phyloP scores from a whole-genome alignment of 2,113 vertebrate species.

The Indri indri region DNA sequence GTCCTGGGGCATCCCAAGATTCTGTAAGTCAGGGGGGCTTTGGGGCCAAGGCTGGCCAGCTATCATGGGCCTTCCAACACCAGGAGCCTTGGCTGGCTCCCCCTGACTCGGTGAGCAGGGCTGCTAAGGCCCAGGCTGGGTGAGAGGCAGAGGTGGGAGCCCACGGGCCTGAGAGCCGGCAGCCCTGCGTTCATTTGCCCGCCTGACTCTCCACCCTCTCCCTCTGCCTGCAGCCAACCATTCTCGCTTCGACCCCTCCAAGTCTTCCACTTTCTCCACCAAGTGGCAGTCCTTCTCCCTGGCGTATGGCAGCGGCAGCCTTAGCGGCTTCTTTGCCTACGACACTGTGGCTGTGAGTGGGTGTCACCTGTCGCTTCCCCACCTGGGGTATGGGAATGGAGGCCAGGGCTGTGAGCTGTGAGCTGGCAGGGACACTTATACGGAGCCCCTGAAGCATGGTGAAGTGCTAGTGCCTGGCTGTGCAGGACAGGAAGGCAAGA shows the following conservation, averaged over 20 bases:
- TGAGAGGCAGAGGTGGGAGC: background rate
- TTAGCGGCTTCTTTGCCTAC: slow-evolving; percentile 76
- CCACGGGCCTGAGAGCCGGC: background rate
- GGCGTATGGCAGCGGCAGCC: slow-evolving; percentile 81
- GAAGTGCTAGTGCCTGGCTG: background rate
- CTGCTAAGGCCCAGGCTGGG: background rate
- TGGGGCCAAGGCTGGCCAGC: background rate
- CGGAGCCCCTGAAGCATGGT: background rate
- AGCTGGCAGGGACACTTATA: background rate
- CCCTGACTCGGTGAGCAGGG: background rate
- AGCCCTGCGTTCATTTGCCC: background rate
- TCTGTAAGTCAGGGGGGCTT: background rate
- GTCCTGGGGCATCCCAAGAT: background rate
- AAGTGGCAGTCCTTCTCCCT: slow-evolving; percentile 56
- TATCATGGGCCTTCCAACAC: background rate
- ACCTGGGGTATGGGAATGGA: background rate
- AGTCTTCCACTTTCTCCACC: slow-evolving; percentile 80
- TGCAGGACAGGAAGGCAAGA: background rate
- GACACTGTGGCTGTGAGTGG: slow-evolving; percentile 84
- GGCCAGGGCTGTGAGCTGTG: background rate
- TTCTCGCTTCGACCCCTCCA: slow-evolving; percentile 67
- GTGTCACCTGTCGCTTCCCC: rapidly evolving
- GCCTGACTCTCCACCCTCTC: background rate
- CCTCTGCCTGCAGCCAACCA: slow-evolving; percentile 76
- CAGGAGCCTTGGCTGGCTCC: background rate